Evolutionary conservation across 1,140 invertebrate genomes (phyloP).

Genomic region (Caenorhabditis elegans): WBcel235 BX284606.5:8706001-8706500

Average conservation of each 20-base stretch:
- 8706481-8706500: not conserved
- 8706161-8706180: too few species aligned
- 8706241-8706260: not conserved
- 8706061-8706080: not conserved
- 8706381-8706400: not conserved
- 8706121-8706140: too few species aligned
- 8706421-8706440: not conserved
- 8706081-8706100: not conserved
- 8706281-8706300: not conserved
- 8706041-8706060: not conserved
- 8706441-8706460: not conserved
- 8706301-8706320: not conserved
- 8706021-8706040: not conserved
- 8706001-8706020: not conserved
- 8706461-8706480: constrained; percentile 24
- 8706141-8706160: too few species aligned
- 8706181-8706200: too few species aligned
- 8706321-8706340: not conserved
- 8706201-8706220: too few species aligned
- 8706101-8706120: too few species aligned
- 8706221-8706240: too few species aligned
- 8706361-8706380: constrained; percentile 1
- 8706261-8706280: not conserved
- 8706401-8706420: constrained; percentile 12
- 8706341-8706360: not conserved